Base-by-base conservation (phyloP, 2,888 invertebrate species). In the Choristoneura rosaceana region DNA sequence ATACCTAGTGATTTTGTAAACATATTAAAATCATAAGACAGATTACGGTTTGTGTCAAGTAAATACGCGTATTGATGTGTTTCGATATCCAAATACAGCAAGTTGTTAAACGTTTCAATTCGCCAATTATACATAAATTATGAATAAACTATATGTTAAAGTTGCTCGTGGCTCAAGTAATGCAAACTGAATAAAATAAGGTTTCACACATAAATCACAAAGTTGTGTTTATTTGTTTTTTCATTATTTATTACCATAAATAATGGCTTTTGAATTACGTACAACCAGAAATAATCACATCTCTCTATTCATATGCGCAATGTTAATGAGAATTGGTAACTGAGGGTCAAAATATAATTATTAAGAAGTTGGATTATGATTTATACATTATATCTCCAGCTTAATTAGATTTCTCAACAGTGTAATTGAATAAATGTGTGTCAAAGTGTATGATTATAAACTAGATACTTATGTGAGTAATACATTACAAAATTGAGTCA, bases 201-300 rank as follows among this genome's bases (percentile, higher is more conserved):
- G 73, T 63, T 63, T 60, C 4, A 34, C n/a, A 34, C 43, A 66
- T 60, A 69, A 62, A 68, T 69, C 64, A 64, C 43, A 66, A 61
- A 43, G 69, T 4, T 14, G 62, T 55, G 62, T 65, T 38, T 69
- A 73, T 70, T 76, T 76, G 74, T 38, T 69, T 74, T 70, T 76
- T 76, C 74, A n/a, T n/a, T n/a, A n/a, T n/a, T 69, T 62, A 71
- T 71, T 71, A 71, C 43, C 71, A 62, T 71, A 66, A 52, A 38
- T 67, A 67, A 71, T 71, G 45, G 55, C 47, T 62, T 62, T 45
- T 34, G 67, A 67, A 71, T 58, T 67, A 25, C 67, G 67, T 71
- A 71, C 41, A 71, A 67, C 67, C 62, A 67, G 38, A 62, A 67
- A 71, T 62, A 67, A 71, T 66, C 45, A 52, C 12, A n/a, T 63